A percentile compares a stretch with the other conserved stretches of the same genome.
These are phyloP conservation scores for Drosophila parvula DNA, from an alignment of 1,140 invertebrate genomes.

Conservation along the genomic window DNA sequence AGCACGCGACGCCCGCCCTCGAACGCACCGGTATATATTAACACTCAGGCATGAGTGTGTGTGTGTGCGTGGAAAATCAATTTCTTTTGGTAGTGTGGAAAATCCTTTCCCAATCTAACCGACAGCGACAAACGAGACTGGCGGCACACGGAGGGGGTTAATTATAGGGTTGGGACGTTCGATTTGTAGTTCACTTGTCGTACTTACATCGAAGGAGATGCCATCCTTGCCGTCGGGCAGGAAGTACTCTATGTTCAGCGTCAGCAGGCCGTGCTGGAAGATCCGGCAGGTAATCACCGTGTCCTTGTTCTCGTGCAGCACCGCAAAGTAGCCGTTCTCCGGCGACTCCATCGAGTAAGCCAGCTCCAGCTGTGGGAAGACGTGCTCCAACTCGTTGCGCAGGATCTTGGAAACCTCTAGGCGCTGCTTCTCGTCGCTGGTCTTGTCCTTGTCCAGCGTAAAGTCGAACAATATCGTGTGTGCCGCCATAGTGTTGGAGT, in stretches of 20 bases:
- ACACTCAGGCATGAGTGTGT: neutral
- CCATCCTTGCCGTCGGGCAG: slow-evolving; percentile 89
- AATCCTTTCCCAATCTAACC: slow-evolving; percentile 31
- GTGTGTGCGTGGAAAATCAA: slow-evolving; percentile 64
- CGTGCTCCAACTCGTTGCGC: slow-evolving; percentile 88
- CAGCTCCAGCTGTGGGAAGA: slow-evolving; percentile 88
- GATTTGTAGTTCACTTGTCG: slow-evolving; percentile 10
- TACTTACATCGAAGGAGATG: slow-evolving; percentile 89
- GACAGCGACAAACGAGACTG: slow-evolving; percentile 1
- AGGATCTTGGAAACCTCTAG: slow-evolving; percentile 88
- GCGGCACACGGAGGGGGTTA: neutral
- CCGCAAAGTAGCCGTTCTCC: slow-evolving; percentile 88
- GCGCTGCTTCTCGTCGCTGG: slow-evolving; percentile 87
- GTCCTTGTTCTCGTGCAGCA: slow-evolving; percentile 88
- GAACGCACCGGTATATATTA: slow-evolving; percentile 14
- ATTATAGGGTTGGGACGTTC: slow-evolving; percentile 15
- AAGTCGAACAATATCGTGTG: slow-evolving; percentile 93
- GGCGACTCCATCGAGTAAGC: slow-evolving; percentile 85
- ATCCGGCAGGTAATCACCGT: slow-evolving; percentile 89
- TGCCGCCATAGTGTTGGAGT: slow-evolving; percentile 87
- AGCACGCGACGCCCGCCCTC: slow-evolving; percentile 44
- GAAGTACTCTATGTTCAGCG: slow-evolving; percentile 92
- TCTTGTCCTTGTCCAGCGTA: slow-evolving; percentile 88
- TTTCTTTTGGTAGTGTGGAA: slow-evolving; percentile 37
- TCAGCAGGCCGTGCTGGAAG: slow-evolving; percentile 88